Base-by-base conservation (phyloP, 2,888 invertebrate genomes). In the Ptychoptera albimana region DNA sequence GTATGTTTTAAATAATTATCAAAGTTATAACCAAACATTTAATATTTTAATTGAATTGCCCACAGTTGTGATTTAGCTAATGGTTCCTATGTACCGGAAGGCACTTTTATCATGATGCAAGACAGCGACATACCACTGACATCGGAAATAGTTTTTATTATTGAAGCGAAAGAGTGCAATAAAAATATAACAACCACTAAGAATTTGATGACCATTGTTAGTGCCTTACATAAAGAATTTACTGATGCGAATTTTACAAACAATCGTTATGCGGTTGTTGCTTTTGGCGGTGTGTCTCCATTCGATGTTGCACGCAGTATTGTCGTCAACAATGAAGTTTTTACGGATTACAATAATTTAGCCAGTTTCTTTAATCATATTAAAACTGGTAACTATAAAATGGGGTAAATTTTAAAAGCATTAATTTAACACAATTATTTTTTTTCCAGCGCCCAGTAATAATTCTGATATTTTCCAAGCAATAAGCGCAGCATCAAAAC, bases 161-260 rank as follows among this genome's bases (percentile, higher is more conserved):
- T 93, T 1, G 92, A 94, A 57, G 87, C 89, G 2, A 82, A 83
- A 52, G 67, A 71, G 6, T 93, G 93, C 61, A 93, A 92, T 66
- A 69, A 69, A 49, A 75, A 81, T 51, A 60, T 86, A 1, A 70
- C 73, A 34, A 70, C 69, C 46, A 71, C 68, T 44, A 79, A 77
- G 54, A 84, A 78, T 53, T 73, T 87, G 42, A 80, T 81, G 54
- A 65, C 73, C 5, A 68, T 89, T 36, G 63, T 83, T 0, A 71
- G 72, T 39, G 72, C 75, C 8, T 63, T 88, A 37, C 75, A 79
- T 50, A 79, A 77, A 50, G 84, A 84, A 55, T 60, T 89, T 34
- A 67, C 64, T 13, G 76, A 73, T 2, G 69, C 70, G 36, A 74
- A 76, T 2, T 63, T 82, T 3, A 71, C 66, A 3, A 73, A 81